Evolutionary conservation across 2,797 vertebrate species (phyloP).

Genomic region (Acanthis flammea): DNA sequence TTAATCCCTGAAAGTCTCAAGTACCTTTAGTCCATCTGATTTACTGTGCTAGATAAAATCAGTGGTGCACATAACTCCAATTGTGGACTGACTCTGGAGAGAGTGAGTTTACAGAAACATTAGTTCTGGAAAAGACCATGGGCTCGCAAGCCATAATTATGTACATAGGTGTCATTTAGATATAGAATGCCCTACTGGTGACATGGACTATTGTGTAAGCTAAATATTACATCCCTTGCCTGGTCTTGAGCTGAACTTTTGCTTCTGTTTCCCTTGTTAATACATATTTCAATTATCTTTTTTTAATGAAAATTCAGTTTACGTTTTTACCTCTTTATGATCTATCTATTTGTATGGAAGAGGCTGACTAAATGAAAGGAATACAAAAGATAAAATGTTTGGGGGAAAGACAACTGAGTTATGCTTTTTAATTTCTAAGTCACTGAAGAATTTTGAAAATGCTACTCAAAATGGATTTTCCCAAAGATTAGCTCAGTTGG

Average conservation of each 20-base stretch:
- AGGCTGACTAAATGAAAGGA: not conserved
- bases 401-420: not conserved
- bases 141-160: fast-evolving
- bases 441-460: not conserved
- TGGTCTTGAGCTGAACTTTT: not conserved
- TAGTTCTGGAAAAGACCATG: not conserved
- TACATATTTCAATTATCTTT: not conserved
- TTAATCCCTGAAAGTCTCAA: not conserved
- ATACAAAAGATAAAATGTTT: not conserved
- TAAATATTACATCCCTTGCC: not conserved
- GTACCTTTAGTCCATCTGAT: not conserved
- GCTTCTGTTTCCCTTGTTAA: not conserved
- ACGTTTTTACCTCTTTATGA: not conserved
- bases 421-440: not conserved
- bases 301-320: not conserved
- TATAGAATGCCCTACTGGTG: not conserved
- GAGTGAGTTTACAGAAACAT: not conserved
- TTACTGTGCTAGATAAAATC: not conserved
- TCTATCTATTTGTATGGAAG: not conserved
- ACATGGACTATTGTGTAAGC: not conserved
- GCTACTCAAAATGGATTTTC: not conserved
- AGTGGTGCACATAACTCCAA: not conserved
- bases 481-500: not conserved
- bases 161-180: not conserved
- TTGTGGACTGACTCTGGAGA: not conserved